Base-by-base conservation (phyloP, 2,888 invertebrate genomes). In the Norana najaformis region DNA sequence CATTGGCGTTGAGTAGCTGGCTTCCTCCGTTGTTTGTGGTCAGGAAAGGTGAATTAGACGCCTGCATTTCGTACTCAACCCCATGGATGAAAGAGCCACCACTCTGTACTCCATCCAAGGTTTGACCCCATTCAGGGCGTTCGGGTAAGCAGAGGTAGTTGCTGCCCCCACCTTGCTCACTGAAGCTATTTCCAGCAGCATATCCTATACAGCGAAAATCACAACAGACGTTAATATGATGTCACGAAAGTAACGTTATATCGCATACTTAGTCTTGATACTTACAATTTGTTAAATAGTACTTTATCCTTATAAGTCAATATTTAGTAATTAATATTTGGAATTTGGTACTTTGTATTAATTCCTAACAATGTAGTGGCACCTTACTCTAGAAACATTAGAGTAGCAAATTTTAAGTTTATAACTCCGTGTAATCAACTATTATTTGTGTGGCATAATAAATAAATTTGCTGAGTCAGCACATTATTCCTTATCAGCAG, bases 61-160 rank as follows among this genome's bases (percentile, higher is more conserved):
- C 37, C 36, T 39, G 47, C 36, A 85, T 39, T 34, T 88, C 88
- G 83, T 91, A 92, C 89, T 92, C 92, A 14, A 82, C 91, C 30
- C 92, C 91, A 18, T 90, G 91, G 13, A 92, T 90, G n/a, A 30
- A 47, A 35, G 83, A 30, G 4, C 47, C 23, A 0, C 30, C 34
- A 13, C 89, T 35, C n/a, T 13, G 23, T 23, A 4, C 35, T n/a
- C 89, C 89, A 36, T 35, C 47, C 20, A 53, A 83, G 34, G 53
- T 83, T 37, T 30, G 38, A 6, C 36, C 88, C 83, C 90, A 90
- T 20, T 88, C 41, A 23, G 92, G 92, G n/a, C 91, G 85, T 20
- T 88, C 47, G n/a, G 91, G 90, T 23, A 92, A 37, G 88, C 91
- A 92, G 3, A 92, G 85, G 35, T 88, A 89, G 35, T 92, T 90